phyloP scores from a whole-genome alignment of 2,888 invertebrate species.

The Andrena haemorrhoa region DNA sequence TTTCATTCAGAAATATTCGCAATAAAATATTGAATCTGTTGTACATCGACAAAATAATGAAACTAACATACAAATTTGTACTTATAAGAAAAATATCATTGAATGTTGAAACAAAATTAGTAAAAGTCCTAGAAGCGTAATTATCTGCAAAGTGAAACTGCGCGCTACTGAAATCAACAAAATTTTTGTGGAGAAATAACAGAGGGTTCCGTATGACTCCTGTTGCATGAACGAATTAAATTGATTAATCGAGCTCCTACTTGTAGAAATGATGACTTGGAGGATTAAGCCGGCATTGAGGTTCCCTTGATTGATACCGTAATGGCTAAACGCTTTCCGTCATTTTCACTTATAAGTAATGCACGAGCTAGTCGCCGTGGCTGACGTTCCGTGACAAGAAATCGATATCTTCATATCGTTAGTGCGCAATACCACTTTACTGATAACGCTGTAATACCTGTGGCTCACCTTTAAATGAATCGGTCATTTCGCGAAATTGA shows the following conservation, averaged over 20 bases:
- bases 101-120: too few relatives aligned
- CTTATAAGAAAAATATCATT: too few relatives aligned
- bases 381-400: slow-evolving; percentile 46
- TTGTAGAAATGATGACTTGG: not conserved
- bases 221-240: not conserved
- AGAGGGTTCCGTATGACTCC: too few relatives aligned
- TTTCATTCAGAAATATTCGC: too few relatives aligned
- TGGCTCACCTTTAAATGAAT: slow-evolving; percentile 11
- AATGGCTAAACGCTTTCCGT: slow-evolving; percentile 37
- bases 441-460: slow-evolving; percentile 45
- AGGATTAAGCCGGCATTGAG: slow-evolving; percentile 28
- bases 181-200: too few relatives aligned
- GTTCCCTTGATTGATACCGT: slow-evolving; percentile 31
- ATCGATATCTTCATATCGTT: slow-evolving; percentile 62
- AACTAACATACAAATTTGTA: too few relatives aligned
- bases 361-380: slow-evolving; percentile 24
- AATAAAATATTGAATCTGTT: too few relatives aligned
- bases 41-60: too few relatives aligned
- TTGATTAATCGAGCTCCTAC: not conserved
- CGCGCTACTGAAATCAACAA: too few relatives aligned
- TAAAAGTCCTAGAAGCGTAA: too few relatives aligned
- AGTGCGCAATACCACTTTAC: slow-evolving; percentile 57
- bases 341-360: slow-evolving; percentile 41
- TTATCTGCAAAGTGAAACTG: too few relatives aligned
- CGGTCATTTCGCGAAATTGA: slow-evolving; percentile 18